phyloP scores from a whole-genome alignment of 2,113 vertebrate genomes.

The Centropristis striata region DNA sequence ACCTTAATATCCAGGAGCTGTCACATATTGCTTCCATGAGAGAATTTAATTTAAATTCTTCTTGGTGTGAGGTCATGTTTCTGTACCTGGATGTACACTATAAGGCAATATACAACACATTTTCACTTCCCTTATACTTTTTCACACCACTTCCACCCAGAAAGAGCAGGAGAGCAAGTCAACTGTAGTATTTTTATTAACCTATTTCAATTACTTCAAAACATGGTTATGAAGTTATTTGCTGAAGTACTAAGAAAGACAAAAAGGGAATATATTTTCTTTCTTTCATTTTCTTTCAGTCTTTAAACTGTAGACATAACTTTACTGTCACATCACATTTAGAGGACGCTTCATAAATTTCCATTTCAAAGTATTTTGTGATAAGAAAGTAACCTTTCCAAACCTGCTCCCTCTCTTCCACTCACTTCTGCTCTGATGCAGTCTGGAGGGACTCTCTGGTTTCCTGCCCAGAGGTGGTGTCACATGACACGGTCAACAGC shows the following conservation, averaged over 20 bases:
- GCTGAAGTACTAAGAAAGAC: not conserved
- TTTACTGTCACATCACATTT: no score
- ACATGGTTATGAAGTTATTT: not conserved
- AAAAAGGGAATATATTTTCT: no score
- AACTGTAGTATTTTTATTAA: not conserved
- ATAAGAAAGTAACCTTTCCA: constrained; percentile 13
- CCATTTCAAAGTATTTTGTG: not conserved
- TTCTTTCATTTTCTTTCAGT: no score
- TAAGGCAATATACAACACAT: not conserved
- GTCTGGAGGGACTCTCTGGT: constrained; percentile 21
- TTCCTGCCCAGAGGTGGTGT: constrained; percentile 43
- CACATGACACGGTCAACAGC: constrained; percentile 28
- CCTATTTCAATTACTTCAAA: not conserved
- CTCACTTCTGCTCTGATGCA: constrained; percentile 14
- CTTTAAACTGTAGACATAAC: no score
- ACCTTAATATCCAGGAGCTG: not conserved
- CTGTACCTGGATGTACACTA: not conserved
- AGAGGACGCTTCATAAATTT: not conserved
- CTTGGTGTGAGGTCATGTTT: constrained; percentile 12
- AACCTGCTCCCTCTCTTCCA: not conserved
- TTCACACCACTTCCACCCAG: no score
- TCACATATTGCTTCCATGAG: not conserved
- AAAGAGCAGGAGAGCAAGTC: not conserved
- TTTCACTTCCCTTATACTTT: not conserved
- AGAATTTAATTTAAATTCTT: constrained; percentile 2